Percentiles rank a stretch among this genome's conserved stretches.
phyloP scores from a whole-genome alignment of 2,888 invertebrate species.

The Ommatoiulus sabulosus region DNA sequence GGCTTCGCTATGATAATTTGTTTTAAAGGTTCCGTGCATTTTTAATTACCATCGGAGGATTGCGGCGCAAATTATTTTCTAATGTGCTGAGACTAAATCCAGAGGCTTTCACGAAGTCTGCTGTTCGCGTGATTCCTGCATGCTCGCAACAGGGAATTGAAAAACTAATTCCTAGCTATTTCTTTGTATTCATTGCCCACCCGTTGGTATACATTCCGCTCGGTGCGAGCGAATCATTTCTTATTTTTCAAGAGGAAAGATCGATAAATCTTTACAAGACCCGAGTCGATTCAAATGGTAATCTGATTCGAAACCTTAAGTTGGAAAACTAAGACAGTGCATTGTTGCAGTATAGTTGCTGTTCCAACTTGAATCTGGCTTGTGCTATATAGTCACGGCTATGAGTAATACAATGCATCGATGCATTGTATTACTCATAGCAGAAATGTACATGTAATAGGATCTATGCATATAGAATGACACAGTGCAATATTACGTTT shows the following conservation, averaged over 20 bases:
- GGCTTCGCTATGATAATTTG: not conserved
- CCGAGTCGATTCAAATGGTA: not conserved
- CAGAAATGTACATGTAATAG: not conserved
- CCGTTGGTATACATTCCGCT: not conserved
- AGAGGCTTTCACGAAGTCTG: not conserved
- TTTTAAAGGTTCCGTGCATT: not conserved
- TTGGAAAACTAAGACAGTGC: not conserved
- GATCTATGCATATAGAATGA: too few relatives aligned
- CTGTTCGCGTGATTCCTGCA: not conserved
- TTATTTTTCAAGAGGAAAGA: conserved; percentile 6
- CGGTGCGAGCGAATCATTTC: not conserved
- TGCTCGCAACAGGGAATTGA: not conserved
- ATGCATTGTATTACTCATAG: not conserved
- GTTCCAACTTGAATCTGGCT: not conserved
- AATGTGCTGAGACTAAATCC: not conserved
- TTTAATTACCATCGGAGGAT: not conserved
- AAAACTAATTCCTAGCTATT: not conserved
- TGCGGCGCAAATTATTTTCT: not conserved
- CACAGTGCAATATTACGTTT: not conserved
- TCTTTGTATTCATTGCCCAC: not conserved
- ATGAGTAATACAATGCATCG: not conserved
- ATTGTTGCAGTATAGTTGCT: not conserved
- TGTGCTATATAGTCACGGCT: too few relatives aligned
- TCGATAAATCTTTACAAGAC: not conserved
- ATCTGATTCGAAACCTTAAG: not conserved